These are phyloP conservation scores for Dryoscopus gambensis DNA, from an alignment of 2,113 vertebrate species.

Conservation along the genomic window DNA sequence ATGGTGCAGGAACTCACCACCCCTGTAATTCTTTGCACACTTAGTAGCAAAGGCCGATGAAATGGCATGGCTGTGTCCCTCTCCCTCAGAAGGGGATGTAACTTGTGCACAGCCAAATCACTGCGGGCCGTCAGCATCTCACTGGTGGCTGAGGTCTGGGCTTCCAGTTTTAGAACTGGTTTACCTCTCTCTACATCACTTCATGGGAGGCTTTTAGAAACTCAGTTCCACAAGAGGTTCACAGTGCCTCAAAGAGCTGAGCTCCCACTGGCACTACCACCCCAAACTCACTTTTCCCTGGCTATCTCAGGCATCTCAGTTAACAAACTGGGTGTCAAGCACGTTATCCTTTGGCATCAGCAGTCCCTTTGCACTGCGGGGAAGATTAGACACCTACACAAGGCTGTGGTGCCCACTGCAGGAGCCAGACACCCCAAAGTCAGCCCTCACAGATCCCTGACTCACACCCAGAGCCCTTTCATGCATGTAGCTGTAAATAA, in stretches of 20 bases:
- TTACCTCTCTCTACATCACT: not conserved
- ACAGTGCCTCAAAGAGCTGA: not conserved
- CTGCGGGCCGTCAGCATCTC: not conserved
- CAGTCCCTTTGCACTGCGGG: not conserved
- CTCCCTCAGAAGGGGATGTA: not conserved
- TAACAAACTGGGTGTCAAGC: not conserved
- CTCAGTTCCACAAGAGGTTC: not conserved
- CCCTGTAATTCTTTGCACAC: not conserved
- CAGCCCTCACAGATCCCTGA: not conserved
- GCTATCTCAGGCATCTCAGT: not conserved
- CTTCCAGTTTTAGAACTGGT: not conserved
- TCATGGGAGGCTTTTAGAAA: not conserved
- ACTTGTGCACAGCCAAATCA: not conserved
- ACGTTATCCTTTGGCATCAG: not conserved
- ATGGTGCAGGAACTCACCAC: not conserved
- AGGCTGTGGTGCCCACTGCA: not conserved
- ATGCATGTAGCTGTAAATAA: constrained; percentile 13
- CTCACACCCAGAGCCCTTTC: not conserved
- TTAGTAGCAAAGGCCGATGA: not conserved
- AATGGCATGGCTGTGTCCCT: not conserved
- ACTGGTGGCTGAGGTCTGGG: not conserved
- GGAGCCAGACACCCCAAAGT: not conserved
- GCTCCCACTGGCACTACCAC: not conserved
- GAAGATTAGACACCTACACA: not conserved
- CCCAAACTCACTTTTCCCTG: not conserved